Percentiles rank a stretch among this genome's conserved stretches.
These are phyloP conservation scores for Cephalotes varians DNA, from an alignment of 2,888 invertebrate genomes.

Conservation along the genomic window DNA sequence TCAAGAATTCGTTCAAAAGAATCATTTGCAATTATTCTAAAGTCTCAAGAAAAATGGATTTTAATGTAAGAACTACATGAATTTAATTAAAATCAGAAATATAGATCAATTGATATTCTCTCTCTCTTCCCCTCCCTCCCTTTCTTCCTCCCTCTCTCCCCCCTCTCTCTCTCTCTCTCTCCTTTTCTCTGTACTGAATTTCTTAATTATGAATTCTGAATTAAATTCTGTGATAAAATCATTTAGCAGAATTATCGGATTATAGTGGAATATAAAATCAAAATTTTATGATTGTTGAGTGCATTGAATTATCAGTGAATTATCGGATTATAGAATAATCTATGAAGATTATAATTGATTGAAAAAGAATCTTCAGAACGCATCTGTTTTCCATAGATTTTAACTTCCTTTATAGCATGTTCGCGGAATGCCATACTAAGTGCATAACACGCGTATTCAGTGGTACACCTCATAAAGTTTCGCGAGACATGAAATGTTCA, in stretches of 20 bases:
- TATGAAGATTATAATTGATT: background rate
- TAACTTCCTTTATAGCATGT: no score
- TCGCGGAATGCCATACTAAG: background rate
- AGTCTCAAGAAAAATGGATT: background rate
- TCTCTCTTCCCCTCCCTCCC: no score
- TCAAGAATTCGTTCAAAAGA: background rate
- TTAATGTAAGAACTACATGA: background rate
- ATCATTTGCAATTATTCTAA: background rate
- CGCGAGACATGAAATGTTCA: background rate
- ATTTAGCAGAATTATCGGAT: slow-evolving; percentile 1
- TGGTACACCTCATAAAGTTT: slow-evolving; percentile 2
- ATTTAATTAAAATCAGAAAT: background rate
- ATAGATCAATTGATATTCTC: background rate
- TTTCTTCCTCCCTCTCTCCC: no score
- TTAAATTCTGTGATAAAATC: background rate
- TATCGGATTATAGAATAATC: background rate
- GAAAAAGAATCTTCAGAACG: background rate
- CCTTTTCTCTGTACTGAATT: no score
- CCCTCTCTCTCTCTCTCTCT: no score
- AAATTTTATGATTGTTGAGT: background rate
- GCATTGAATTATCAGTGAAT: background rate
- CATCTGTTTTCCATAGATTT: background rate
- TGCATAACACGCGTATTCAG: background rate
- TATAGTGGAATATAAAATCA: background rate
- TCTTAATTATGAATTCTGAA: background rate